Percentiles rank a stretch among this genome's conserved stretches.
Evolutionary conservation across 2,888 invertebrate species (phyloP).

Genomic region (Glaucopsyche alexis): DNA sequence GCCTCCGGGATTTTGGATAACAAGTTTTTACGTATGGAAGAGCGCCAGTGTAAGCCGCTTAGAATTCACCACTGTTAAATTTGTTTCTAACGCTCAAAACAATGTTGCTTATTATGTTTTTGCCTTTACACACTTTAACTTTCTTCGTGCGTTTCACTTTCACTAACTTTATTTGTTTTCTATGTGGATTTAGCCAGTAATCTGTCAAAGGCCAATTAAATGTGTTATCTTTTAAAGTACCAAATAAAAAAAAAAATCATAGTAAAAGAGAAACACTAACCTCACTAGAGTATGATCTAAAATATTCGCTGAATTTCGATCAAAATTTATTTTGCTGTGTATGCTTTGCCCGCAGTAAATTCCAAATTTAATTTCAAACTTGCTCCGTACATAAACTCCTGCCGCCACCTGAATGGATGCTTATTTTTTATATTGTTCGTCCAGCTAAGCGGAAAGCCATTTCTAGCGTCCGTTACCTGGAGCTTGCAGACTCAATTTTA

Average conservation of each 20-base stretch:
- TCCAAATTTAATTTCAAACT: slow-evolving; percentile 39
- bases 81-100: slow-evolving; percentile 30
- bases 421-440: slow-evolving; percentile 42
- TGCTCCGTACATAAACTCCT: slow-evolving; percentile 37
- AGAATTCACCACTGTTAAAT: slow-evolving; percentile 43
- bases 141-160: not conserved
- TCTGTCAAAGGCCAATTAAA: too few species aligned
- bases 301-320: slow-evolving; percentile 1
- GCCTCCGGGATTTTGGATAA: slow-evolving; percentile 56
- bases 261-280: not conserved
- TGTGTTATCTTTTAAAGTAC: too few species aligned
- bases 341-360: slow-evolving; percentile 32
- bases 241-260: too few species aligned
- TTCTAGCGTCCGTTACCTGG: slow-evolving; percentile 36
- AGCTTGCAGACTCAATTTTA: slow-evolving; percentile 27
- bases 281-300: not conserved
- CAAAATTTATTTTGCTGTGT: slow-evolving; percentile 27
- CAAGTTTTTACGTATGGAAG: slow-evolving; percentile 54
- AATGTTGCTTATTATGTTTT: not conserved
- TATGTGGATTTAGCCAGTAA: too few species aligned
- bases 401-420: slow-evolving; percentile 40
- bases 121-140: not conserved
- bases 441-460: slow-evolving; percentile 41
- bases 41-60: slow-evolving; percentile 49
- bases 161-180: too few species aligned